phyloP scores from a whole-genome alignment of 2,797 vertebrate genomes.

The Aulostomus chinensis region DNA sequence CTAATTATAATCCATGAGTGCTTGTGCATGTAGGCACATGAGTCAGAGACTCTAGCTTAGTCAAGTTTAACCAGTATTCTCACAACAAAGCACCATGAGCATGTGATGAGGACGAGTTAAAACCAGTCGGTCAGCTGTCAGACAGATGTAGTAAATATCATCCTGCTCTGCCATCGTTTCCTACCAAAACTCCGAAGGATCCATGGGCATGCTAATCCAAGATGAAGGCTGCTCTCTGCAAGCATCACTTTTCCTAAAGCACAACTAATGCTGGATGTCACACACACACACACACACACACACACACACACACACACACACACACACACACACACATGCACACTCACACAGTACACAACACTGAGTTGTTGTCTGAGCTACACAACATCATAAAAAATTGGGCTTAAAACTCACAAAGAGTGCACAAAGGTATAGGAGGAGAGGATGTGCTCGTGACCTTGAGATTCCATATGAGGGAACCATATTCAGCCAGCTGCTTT shows the following conservation, averaged over 20 bases:
- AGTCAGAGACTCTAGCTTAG: conserved; percentile 8
- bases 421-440: neutral
- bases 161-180: conserved; percentile 48
- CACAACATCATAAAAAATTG: conserved; percentile 21
- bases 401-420: conserved; percentile 21
- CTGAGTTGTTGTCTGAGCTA: conserved; percentile 8
- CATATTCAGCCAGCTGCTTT: too few species aligned
- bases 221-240: conserved; percentile 62
- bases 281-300: conserved; percentile 1
- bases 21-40: conserved; percentile 2
- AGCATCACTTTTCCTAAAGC: conserved; percentile 54
- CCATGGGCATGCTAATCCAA: conserved; percentile 65
- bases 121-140: conserved; percentile 72
- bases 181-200: conserved; percentile 61
- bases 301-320: conserved; percentile 19
- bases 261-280: conserved; percentile 56
- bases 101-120: conserved; percentile 56
- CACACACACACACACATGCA: conserved; percentile 13
- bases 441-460: conserved; percentile 5
- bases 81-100: conserved; percentile 26
- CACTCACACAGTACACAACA: too few species aligned
- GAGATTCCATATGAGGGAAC: too few species aligned
- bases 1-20: conserved; percentile 1
- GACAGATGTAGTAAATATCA: conserved; percentile 64
- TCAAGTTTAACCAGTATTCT: conserved; percentile 36